Evolutionary conservation across 1,140 invertebrate species (phyloP).

Genomic region (Samia ricini): DNA sequence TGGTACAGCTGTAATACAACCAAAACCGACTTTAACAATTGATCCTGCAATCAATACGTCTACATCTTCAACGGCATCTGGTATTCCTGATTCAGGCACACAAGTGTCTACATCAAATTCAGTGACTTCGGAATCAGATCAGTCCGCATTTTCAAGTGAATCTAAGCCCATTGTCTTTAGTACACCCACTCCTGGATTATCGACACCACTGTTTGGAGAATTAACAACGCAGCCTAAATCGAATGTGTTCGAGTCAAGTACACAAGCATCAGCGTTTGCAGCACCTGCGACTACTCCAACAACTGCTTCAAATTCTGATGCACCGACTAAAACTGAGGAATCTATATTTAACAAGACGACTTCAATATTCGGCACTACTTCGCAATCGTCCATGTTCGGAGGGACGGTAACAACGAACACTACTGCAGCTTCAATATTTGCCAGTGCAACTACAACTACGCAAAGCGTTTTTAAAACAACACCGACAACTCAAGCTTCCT

Average conservation of each 20-base stretch:
- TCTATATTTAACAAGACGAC: slow-evolving; percentile 20
- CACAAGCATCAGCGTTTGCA: slow-evolving; percentile 21
- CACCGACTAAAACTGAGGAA: slow-evolving; percentile 14
- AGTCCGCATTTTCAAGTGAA: slow-evolving; percentile 29
- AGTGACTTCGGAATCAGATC: slow-evolving; percentile 19
- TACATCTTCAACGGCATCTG: slow-evolving; percentile 15
- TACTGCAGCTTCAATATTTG: slow-evolving; percentile 29
- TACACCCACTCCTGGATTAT: slow-evolving; percentile 9
- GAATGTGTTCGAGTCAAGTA: slow-evolving; percentile 10
- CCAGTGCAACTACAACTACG: slow-evolving; percentile 17
- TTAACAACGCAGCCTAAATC: not conserved
- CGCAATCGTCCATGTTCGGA: slow-evolving; percentile 35
- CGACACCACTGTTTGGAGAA: slow-evolving; percentile 23
- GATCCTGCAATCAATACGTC: slow-evolving; percentile 27
- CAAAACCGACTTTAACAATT: slow-evolving; percentile 24
- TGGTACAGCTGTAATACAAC: slow-evolving; percentile 33
- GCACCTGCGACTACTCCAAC: slow-evolving; percentile 15
- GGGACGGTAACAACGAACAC: slow-evolving; percentile 22
- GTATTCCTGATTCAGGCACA: slow-evolving; percentile 21
- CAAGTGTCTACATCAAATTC: slow-evolving; percentile 27
- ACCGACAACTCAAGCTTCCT: slow-evolving; percentile 28
- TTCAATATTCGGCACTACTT: slow-evolving; percentile 34
- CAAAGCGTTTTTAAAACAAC: slow-evolving; percentile 21
- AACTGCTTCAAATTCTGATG: slow-evolving; percentile 9
- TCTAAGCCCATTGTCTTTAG: slow-evolving; percentile 26